Evolutionary conservation across 2,797 vertebrate genomes (phyloP).

Genomic region (Poeciliopsis gracilis): DNA sequence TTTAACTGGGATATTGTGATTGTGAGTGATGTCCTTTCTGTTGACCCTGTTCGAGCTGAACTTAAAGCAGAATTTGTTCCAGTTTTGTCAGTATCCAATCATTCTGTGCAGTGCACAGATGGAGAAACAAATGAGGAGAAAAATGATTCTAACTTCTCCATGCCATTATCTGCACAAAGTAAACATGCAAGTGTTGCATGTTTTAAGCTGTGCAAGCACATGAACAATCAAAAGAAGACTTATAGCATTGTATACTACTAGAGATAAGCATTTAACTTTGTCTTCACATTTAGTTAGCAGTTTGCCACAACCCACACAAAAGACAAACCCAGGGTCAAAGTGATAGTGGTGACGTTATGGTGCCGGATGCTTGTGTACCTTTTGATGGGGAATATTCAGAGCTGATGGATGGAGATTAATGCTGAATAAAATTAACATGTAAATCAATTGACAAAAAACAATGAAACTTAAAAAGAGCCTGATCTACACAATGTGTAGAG

Average conservation of each 20-base stretch:
- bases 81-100: neutral
- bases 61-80: conserved; percentile 2
- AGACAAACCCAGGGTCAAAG: neutral
- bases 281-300: neutral
- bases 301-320: neutral
- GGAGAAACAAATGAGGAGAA: conserved; percentile 6
- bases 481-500: neutral
- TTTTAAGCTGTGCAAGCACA: neutral
- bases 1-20: conserved; percentile 18
- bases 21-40: conserved; percentile 11
- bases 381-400: neutral
- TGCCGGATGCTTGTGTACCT: neutral
- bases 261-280: neutral
- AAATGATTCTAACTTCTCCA: neutral
- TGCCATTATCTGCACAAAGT: neutral
- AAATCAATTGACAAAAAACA: neutral
- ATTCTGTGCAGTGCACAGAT: neutral
- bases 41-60: conserved; percentile 8
- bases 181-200: neutral
- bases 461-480: neutral
- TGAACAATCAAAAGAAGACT: conserved; percentile 1
- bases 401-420: neutral
- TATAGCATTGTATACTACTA: neutral
- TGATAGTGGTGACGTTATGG: neutral
- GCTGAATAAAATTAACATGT: neutral